Evolutionary conservation across 2,797 vertebrate genomes (phyloP).

Genomic region (Molothrus ater): DNA sequence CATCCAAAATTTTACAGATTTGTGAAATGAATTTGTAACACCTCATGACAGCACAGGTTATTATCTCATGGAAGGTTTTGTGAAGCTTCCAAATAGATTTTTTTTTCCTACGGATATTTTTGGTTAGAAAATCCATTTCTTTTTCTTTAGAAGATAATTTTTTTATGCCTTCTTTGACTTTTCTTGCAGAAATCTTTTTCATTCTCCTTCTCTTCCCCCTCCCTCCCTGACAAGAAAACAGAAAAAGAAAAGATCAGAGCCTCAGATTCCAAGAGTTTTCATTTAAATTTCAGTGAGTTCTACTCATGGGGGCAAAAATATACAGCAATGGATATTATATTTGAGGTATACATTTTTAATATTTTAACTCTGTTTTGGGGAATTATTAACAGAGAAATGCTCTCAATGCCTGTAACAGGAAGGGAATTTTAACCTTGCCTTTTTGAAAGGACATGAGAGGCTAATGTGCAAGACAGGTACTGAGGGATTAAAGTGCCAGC

Average conservation of each 20-base stretch:
- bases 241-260: accelerated
- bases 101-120: not conserved
- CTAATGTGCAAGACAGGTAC: not conserved
- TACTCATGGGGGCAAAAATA: not conserved
- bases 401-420: not conserved
- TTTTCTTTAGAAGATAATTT: not conserved
- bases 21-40: not conserved
- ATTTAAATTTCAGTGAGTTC: not conserved
- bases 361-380: not conserved
- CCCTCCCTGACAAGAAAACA: accelerated
- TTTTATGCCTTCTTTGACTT: not conserved
- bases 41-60: not conserved
- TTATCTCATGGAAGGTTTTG: not conserved
- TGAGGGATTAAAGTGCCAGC: not conserved
- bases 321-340: not conserved
- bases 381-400: not conserved
- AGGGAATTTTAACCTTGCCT: not conserved
- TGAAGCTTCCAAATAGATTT: not conserved
- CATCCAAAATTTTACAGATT: not conserved
- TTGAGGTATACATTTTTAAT: not conserved
- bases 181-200: not conserved
- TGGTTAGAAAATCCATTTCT: not conserved
- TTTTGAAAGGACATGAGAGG: not conserved
- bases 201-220: not conserved
- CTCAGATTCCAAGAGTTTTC: not conserved